Conservation (phyloP, 2,113 vertebrate genomes). For the Polypterus bichir region DNA sequence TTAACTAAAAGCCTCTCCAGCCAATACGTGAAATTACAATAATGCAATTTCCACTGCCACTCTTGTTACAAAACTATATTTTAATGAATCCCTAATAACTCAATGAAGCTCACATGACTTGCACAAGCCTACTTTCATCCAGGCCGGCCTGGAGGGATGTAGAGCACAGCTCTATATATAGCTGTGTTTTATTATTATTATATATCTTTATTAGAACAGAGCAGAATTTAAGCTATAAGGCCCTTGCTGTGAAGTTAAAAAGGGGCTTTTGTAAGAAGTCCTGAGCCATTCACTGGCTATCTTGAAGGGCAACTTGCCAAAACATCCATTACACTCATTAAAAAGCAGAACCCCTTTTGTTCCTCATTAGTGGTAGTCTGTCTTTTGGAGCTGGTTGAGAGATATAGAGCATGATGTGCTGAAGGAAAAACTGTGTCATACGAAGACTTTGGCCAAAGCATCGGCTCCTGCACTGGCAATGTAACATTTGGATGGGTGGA, state of each 20-base stretch:
- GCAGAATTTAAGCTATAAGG: constrained; percentile 44
- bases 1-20: too few relatives aligned
- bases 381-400: constrained; percentile 59
- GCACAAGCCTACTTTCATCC: constrained; percentile 55
- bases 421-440: constrained; percentile 67
- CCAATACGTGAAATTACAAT: too few relatives aligned
- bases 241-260: constrained; percentile 41
- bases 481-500: constrained; percentile 94
- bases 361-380: constrained; percentile 39
- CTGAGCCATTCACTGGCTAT: neutral
- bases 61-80: neutral
- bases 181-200: constrained; percentile 36
- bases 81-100: neutral
- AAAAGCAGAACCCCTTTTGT: constrained; percentile 29
- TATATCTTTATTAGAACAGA: too few relatives aligned
- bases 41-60: neutral
- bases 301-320: too few relatives aligned
- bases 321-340: constrained; percentile 24
- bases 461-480: constrained; percentile 95
- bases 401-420: constrained; percentile 49
- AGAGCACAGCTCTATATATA: constrained; percentile 31
- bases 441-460: constrained; percentile 97
- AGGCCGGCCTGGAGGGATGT: constrained; percentile 84
- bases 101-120: constrained; percentile 5
- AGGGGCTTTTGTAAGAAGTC: constrained; percentile 27